Evolutionary conservation across 2,888 invertebrate genomes (phyloP), one percentile per base, ranked within the genome.

Genomic region (Synergus gifuensis): DNA sequence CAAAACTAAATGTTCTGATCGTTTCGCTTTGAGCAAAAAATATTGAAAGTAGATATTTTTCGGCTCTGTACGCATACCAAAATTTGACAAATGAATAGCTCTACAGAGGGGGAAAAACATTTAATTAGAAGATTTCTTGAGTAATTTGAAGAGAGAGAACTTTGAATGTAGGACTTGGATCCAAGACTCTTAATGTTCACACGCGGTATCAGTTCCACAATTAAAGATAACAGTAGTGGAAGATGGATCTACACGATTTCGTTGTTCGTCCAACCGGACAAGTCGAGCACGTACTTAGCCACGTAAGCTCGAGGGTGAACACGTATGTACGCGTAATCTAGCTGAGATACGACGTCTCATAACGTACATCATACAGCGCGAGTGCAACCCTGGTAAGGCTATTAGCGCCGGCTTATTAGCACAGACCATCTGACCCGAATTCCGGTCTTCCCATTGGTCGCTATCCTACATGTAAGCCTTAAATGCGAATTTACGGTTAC

Each of bases 401-500:
- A 89, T 89, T 88, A 89, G 82, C 82, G 80, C 79, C 79, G 81
- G 85, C 84, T 88, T 88, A 87, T 87, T 85, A 85, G 83, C 69
- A 76, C 82, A 63, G 58, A 79, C 81, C 77, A 76, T 58, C 80
- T 79, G 77, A 76, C 58, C 80, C 78, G 78, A 81, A 82, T 83
- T 79, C 79, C 58, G 82, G 83, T 84, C 83, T 84, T 86, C 79
- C 80, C 82, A 83, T 86, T 82, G 83, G 83, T 66, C 79, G 64
- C 76, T 83, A 81, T 81, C 78, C 77, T 76, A 81, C 77, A 82
- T 83, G 84, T 82, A 85, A 87, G 84, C 85, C 85, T 86, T 87
- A 88, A 54, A 88, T 86, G 84, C 84, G 84, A 89, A 88, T 89
- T 89, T 89, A 89, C 85, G 86, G 85, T 86, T 84, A 85, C 85